Percentiles rank a stretch among this genome's conserved stretches.
Evolutionary conservation across 2,113 vertebrate genomes (phyloP).

Genomic region (Bubo blakistoni): DNA sequence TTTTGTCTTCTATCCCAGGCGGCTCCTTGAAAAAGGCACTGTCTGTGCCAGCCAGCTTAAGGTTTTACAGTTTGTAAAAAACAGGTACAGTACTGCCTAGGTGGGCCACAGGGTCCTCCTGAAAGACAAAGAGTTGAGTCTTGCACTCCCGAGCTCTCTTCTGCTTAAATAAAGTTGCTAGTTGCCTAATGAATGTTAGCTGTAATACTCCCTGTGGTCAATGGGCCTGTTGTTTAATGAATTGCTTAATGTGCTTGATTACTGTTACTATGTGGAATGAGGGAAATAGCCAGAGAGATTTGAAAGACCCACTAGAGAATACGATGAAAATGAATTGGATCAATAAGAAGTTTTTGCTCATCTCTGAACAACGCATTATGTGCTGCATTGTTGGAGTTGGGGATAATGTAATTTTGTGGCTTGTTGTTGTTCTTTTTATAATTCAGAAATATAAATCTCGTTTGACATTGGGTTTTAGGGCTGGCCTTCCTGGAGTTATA

Average conservation of each 20-base stretch:
- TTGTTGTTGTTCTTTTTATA: constrained; percentile 80
- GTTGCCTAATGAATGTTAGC: constrained; percentile 81
- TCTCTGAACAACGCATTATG: constrained; percentile 71
- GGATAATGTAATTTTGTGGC: constrained; percentile 79
- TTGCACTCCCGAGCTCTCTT: constrained; percentile 64
- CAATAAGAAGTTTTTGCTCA: constrained; percentile 82
- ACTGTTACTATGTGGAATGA: constrained; percentile 82
- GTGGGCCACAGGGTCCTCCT: background rate
- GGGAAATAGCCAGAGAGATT: constrained; percentile 80
- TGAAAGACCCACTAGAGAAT: constrained; percentile 84
- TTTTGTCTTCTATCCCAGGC: constrained; percentile 13
- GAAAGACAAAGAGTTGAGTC: constrained; percentile 65
- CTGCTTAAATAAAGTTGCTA: constrained; percentile 80
- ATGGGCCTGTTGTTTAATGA: constrained; percentile 84
- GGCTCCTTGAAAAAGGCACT: constrained; percentile 34
- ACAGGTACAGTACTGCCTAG: constrained; percentile 8
- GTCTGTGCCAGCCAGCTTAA: constrained; percentile 10
- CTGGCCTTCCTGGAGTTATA: constrained; percentile 85
- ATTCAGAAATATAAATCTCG: constrained; percentile 82
- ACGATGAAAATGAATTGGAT: constrained; percentile 85
- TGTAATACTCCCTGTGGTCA: constrained; percentile 82
- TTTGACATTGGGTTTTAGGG: constrained; percentile 78
- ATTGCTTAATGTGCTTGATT: constrained; percentile 89
- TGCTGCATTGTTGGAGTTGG: constrained; percentile 68
- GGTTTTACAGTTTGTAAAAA: constrained; percentile 48